A percentile compares a stretch with the other conserved stretches of the same genome.
Evolutionary conservation across 2,113 vertebrate species (phyloP).

Genomic region (Echinops telfairi): DNA sequence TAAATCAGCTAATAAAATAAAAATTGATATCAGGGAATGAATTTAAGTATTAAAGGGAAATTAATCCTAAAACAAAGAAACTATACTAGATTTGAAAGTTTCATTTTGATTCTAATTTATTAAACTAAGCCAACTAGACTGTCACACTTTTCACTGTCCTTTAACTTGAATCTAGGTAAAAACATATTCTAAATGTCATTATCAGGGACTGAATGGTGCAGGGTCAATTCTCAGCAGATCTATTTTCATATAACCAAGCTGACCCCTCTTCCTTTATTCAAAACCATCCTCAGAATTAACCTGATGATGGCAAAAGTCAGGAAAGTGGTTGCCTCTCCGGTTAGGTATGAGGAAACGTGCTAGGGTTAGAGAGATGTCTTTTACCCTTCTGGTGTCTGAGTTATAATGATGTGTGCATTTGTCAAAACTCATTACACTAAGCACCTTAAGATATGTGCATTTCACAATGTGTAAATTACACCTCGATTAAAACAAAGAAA

Average conservation of each 20-base stretch:
- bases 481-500: constrained; percentile 52
- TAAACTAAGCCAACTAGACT: background rate
- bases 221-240: constrained; percentile 36
- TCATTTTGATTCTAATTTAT: constrained; percentile 49
- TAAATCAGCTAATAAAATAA: constrained; percentile 50
- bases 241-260: constrained; percentile 47
- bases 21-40: constrained; percentile 38
- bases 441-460: background rate
- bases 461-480: constrained; percentile 24
- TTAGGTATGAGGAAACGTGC: background rate
- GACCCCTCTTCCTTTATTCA: constrained; percentile 8
- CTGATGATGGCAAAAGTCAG: constrained; percentile 14
- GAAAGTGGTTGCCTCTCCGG: constrained; percentile 39
- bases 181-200: constrained; percentile 57
- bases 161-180: constrained; percentile 18
- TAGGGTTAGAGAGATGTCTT: constrained; percentile 14
- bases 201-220: constrained; percentile 6
- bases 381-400: constrained; percentile 11
- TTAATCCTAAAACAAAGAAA: constrained; percentile 34
- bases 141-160: constrained; percentile 7
- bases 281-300: constrained; percentile 53
- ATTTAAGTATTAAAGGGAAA: constrained; percentile 26
- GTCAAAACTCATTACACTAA: constrained; percentile 51
- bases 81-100: constrained; percentile 44
- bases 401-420: background rate